Conservation (phyloP, 2,113 vertebrate species). For the Rutilus rutilus region DNA sequence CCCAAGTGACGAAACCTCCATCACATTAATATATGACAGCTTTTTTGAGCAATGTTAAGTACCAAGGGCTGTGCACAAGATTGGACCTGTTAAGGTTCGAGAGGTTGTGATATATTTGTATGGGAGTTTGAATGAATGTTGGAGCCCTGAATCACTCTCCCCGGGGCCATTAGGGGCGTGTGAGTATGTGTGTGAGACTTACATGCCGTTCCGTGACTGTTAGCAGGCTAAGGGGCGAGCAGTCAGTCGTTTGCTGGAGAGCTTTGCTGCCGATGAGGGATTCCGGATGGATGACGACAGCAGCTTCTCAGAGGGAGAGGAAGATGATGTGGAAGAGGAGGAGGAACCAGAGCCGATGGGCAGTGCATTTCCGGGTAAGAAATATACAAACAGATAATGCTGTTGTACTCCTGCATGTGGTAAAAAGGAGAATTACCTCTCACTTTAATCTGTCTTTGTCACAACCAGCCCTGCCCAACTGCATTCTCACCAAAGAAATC, state of each 20-base stretch:
- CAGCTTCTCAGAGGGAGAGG: slow-evolving; percentile 90
- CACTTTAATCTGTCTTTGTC: slow-evolving; percentile 40
- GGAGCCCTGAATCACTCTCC: slow-evolving; percentile 14
- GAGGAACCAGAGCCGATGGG: slow-evolving; percentile 53
- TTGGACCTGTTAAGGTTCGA: slow-evolving; percentile 35
- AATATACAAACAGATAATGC: slow-evolving; percentile 38
- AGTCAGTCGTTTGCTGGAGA: slow-evolving; percentile 90
- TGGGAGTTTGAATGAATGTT: slow-evolving; percentile 32
- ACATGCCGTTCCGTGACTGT: slow-evolving; percentile 53
- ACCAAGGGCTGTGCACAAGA: slow-evolving; percentile 36
- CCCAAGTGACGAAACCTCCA: slow-evolving; percentile 67
- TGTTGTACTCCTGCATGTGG: background rate
- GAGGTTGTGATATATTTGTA: slow-evolving; percentile 35
- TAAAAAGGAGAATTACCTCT: slow-evolving; percentile 5
- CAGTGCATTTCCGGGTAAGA: slow-evolving; percentile 69
- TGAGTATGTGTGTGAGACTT: slow-evolving; percentile 40
- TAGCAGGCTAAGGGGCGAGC: slow-evolving; percentile 82
- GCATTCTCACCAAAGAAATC: slow-evolving; percentile 88
- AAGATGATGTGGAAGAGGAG: slow-evolving; percentile 69
- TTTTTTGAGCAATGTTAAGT: slow-evolving; percentile 44
- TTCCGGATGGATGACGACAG: slow-evolving; percentile 88
- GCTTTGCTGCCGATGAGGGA: slow-evolving; percentile 86
- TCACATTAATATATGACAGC: slow-evolving; percentile 68
- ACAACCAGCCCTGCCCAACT: slow-evolving; percentile 77
- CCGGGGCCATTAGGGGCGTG: background rate